phyloP scores from a whole-genome alignment of 2,888 invertebrate genomes.

The Drosophila gaucha region DNA sequence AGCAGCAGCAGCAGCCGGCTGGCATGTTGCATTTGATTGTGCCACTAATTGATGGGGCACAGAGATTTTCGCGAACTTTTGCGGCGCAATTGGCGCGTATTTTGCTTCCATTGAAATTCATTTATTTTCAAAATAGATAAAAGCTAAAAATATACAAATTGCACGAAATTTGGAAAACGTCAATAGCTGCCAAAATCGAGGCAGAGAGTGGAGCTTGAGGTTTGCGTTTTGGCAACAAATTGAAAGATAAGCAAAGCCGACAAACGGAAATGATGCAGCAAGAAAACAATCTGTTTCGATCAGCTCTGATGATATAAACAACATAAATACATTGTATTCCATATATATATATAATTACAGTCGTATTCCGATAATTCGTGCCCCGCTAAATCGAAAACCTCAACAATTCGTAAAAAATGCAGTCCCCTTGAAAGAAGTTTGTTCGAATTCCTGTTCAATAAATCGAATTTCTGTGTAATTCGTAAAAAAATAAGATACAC shows the following conservation, averaged over 20 bases:
- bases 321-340: conserved; percentile 20
- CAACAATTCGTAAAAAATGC: too few species aligned
- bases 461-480: too few species aligned
- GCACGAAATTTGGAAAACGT: conserved; percentile 52
- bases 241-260: conserved; percentile 19
- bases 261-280: conserved; percentile 66
- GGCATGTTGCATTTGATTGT: conserved; percentile 17
- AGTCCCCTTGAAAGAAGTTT: too few species aligned
- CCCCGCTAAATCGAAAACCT: too few species aligned
- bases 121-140: conserved; percentile 65
- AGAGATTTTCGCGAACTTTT: conserved; percentile 33
- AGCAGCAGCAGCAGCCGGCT: neutral
- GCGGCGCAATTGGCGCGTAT: conserved; percentile 55
- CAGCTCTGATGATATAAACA: conserved; percentile 11
- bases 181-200: conserved; percentile 33
- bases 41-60: conserved; percentile 39
- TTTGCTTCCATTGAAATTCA: conserved; percentile 52
- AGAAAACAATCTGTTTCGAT: conserved; percentile 2
- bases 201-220: neutral
- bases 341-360: conserved; percentile 12
- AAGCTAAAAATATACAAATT: conserved; percentile 44
- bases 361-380: too few species aligned
- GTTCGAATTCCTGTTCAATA: too few species aligned
- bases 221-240: conserved; percentile 51
- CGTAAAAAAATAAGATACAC: too few species aligned